Base-by-base conservation (phyloP, 2,888 invertebrate species). In the Andrena bucephala region DNA sequence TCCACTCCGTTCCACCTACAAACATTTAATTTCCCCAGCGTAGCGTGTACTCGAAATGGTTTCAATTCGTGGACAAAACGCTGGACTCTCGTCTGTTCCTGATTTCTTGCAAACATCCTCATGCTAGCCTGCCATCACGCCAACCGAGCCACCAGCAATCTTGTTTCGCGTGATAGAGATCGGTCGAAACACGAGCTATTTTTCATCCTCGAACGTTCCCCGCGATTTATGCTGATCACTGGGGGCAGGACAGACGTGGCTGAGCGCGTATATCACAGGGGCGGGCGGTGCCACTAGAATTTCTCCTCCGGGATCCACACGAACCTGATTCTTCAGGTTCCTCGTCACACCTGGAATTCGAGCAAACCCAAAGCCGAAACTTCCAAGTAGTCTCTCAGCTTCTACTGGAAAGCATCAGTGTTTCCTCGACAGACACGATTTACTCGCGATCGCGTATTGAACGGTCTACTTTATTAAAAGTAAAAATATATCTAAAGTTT, bases 191-290 rank as follows among this genome's bases (percentile, higher is more conserved):
- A 52, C 29, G 27, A n/a, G 63, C 66, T 60, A 75, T 69, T 80
- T 80, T 81, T 80, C 66, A 74, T 63, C 48, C 3, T 33, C 33
- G 57, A 50, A 42, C 59, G 69, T 82, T 75, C 54, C 67, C 42
- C 50, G 54, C 50, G 52, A 68, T 81, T 76, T 76, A 80, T 69
- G 75, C 31, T 50, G 71, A 83, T 82, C 75, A 80, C 4, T 20
- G 31, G 2, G 1, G 52, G 31, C 20, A 48, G 48, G 10, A 52
- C 65, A 69, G 57, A 62, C 57, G 59, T 10, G n/a, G 76, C 16
- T 29, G 48, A 29, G 66, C 65, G n/a, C 69, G 63, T 67, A 66
- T 13, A 36, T 42, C 20, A 50, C 67, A 20, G 57, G 8, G 57
- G 10, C 5, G 8, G 57, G 10, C 5, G 8, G 1, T 16, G 27